Percentiles rank a stretch among this genome's conserved stretches.
phyloP scores from a whole-genome alignment of 2,113 vertebrate genomes.

The Salminus brasiliensis region DNA sequence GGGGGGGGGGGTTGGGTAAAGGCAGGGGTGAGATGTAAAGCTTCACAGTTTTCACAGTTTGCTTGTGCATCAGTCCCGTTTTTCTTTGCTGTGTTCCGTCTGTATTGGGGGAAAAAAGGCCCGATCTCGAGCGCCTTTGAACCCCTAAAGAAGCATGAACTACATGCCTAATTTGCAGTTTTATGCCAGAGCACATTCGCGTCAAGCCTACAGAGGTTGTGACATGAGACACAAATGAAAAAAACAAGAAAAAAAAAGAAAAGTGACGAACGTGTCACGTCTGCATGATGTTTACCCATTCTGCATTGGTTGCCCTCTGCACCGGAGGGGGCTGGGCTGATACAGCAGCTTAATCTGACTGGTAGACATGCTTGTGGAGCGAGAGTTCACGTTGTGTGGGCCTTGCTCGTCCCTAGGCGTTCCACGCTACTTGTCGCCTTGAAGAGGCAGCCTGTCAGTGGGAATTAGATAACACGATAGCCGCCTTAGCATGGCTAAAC shows the following conservation, averaged over 20 bases:
- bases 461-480: slow-evolving; percentile 57
- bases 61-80: slow-evolving; percentile 59
- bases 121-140: slow-evolving; percentile 52
- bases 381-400: not conserved
- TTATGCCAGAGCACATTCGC: slow-evolving; percentile 56
- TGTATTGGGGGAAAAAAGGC: slow-evolving; percentile 34
- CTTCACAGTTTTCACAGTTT: slow-evolving; percentile 56
- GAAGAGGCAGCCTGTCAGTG: slow-evolving; percentile 47
- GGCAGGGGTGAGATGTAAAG: slow-evolving; percentile 50
- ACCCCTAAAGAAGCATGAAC: slow-evolving; percentile 50
- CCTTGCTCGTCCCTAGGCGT: not conserved
- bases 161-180: slow-evolving; percentile 58
- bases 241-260: slow-evolving; percentile 23
- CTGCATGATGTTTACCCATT: slow-evolving; percentile 45
- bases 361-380: not conserved
- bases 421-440: slow-evolving; percentile 29
- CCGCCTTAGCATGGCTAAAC: slow-evolving; percentile 48
- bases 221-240: slow-evolving; percentile 45
- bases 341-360: slow-evolving; percentile 9
- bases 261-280: slow-evolving; percentile 18
- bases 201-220: slow-evolving; percentile 49
- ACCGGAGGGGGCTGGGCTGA: not conserved
- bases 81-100: slow-evolving; percentile 39
- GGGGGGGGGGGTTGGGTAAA: slow-evolving; percentile 27
- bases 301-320: slow-evolving; percentile 15